These are phyloP conservation scores for Canis aureus DNA, from an alignment of 2,113 vertebrate genomes.

Conservation along the genomic window DNA sequence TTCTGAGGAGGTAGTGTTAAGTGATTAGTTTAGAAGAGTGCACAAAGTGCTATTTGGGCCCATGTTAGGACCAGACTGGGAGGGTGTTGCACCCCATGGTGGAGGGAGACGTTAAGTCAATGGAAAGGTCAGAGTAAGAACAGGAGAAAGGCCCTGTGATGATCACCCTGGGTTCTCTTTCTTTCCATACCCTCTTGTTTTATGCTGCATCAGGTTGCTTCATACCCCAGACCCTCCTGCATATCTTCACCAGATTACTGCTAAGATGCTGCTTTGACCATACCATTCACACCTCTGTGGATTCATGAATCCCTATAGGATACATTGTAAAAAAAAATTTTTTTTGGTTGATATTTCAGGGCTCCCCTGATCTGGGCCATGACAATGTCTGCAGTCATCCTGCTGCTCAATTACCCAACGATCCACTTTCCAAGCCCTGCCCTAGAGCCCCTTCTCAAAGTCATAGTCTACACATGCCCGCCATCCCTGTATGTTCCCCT, in stretches of 20 bases:
- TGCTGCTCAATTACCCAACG: not conserved
- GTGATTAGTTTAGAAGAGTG: not conserved
- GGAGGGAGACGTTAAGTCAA: not conserved
- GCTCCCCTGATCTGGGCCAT: not conserved
- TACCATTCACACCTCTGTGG: not conserved
- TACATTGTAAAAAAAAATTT: not conserved
- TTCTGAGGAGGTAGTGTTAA: not conserved
- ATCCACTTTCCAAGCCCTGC: not conserved
- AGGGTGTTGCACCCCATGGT: not conserved
- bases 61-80: accelerated
- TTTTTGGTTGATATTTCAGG: not conserved
- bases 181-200: not conserved
- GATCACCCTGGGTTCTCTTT: not conserved
- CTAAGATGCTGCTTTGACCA: not conserved
- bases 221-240: not conserved
- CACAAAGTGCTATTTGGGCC: not conserved
- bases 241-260: not conserved
- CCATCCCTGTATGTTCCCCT: not conserved
- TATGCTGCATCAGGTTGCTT: not conserved
- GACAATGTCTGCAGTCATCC: not conserved
- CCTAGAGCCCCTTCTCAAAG: not conserved
- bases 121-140: not conserved
- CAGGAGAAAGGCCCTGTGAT: not conserved
- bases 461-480: not conserved
- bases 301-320: not conserved